Evolutionary conservation across 2,797 vertebrate species (phyloP).

Genomic region (Stomatorhinus walkeri): DNA sequence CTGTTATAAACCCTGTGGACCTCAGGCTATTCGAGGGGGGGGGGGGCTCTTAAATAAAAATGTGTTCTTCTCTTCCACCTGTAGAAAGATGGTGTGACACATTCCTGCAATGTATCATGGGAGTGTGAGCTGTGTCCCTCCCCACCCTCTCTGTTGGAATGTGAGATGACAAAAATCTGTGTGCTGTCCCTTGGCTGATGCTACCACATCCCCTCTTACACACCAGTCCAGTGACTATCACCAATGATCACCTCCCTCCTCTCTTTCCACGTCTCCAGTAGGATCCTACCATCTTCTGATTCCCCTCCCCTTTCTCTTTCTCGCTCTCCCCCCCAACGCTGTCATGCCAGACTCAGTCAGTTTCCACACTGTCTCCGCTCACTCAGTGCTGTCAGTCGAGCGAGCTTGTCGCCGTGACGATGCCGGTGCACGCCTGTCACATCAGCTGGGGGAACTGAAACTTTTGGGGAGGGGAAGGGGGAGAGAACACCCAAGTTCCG

Average conservation of each 20-base stretch:
- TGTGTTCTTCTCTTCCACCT: neutral
- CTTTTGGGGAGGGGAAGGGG: neutral
- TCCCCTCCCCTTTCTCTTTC: neutral
- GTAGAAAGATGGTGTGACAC: neutral
- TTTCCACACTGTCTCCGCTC: neutral
- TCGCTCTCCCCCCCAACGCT: neutral
- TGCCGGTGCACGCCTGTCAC: neutral
- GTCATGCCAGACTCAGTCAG: neutral
- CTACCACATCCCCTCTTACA: neutral
- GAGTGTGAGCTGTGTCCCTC: neutral
- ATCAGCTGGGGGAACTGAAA: neutral
- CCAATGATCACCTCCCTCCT: neutral
- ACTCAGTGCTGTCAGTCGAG: neutral
- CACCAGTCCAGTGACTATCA: neutral
- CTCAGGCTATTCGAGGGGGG: neutral
- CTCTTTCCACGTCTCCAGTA: neutral
- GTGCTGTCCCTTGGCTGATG: neutral
- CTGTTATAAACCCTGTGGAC: neutral
- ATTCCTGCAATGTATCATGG: neutral
- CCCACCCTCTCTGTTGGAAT: neutral
- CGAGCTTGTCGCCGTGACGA: neutral
- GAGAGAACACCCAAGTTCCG: neutral
- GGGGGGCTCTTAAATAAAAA: neutral
- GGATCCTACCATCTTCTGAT: neutral
- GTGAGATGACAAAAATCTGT: neutral